These are phyloP conservation scores for Lutraria rhynchaena DNA, from an alignment of 1,140 invertebrate genomes.

Conservation along the genomic window DNA sequence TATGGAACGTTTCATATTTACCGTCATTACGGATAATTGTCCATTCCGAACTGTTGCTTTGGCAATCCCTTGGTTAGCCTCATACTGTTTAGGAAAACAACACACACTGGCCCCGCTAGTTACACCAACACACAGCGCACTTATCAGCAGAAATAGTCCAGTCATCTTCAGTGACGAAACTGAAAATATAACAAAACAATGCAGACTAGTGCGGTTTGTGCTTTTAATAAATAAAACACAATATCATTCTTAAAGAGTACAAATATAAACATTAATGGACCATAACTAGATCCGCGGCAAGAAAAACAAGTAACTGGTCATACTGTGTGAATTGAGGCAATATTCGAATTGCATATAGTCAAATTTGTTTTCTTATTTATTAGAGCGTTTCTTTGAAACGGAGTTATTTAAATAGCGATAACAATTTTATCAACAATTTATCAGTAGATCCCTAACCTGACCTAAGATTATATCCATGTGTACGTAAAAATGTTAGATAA, in stretches of 20 bases:
- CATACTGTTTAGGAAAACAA: constrained; percentile 49
- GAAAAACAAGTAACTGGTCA: not conserved
- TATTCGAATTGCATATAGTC: not conserved
- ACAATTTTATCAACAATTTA: too few relatives aligned
- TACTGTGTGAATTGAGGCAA: not conserved
- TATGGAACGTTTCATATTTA: too few relatives aligned
- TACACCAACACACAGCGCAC: not conserved
- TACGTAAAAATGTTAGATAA: too few relatives aligned
- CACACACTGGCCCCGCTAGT: constrained; percentile 2
- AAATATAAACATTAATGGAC: not conserved
- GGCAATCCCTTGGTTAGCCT: constrained; percentile 40
- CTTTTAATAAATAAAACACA: not conserved
- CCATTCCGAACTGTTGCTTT: constrained; percentile 33
- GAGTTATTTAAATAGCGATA: too few relatives aligned
- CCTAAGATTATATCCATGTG: too few relatives aligned
- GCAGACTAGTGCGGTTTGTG: not conserved
- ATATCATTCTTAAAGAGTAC: not conserved
- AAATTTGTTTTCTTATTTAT: not conserved
- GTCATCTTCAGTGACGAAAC: not conserved
- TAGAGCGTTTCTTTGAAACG: not conserved
- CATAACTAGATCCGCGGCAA: not conserved
- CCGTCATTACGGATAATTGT: constrained; percentile 26
- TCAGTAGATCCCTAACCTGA: too few relatives aligned
- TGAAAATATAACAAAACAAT: not conserved
- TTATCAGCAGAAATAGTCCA: not conserved